A percentile compares a stretch with the other conserved stretches of the same genome.
Conservation (phyloP, 2,113 vertebrate species). For the Scatophagus argus region DNA sequence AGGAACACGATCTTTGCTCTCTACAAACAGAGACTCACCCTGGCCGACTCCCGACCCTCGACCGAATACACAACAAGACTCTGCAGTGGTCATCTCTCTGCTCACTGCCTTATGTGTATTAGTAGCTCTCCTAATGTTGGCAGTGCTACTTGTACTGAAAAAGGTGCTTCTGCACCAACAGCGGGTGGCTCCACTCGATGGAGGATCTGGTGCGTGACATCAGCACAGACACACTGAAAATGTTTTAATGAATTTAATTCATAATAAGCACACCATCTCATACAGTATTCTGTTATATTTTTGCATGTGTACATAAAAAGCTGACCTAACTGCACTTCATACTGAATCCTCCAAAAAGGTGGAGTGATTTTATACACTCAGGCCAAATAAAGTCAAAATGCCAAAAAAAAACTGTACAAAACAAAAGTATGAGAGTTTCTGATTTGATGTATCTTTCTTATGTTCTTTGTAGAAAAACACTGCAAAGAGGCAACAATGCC, state of each 20-base stretch:
- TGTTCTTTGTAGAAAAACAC: neutral
- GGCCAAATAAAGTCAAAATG: slow-evolving; percentile 50
- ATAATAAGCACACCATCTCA: slow-evolving; percentile 12
- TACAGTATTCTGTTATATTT: slow-evolving; percentile 8
- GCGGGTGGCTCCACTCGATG: slow-evolving; percentile 77
- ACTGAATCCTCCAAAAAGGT: slow-evolving; percentile 4
- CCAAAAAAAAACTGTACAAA: slow-evolving; percentile 45
- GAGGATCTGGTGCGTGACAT: slow-evolving; percentile 49
- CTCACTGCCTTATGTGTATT: slow-evolving; percentile 76
- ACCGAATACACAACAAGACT: slow-evolving; percentile 5
- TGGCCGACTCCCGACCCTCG: slow-evolving; percentile 39
- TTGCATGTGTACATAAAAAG: slow-evolving; percentile 27
- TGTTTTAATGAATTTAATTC: slow-evolving; percentile 24
- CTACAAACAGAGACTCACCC: slow-evolving; percentile 54
- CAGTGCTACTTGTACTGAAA: slow-evolving; percentile 74
- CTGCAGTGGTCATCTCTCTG: slow-evolving; percentile 64
- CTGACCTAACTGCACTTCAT: slow-evolving; percentile 13
- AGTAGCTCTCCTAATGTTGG: slow-evolving; percentile 70
- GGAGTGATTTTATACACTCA: slow-evolving; percentile 17
- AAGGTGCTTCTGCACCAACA: slow-evolving; percentile 68
- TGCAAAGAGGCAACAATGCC: neutral
- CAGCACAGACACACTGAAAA: slow-evolving; percentile 5
- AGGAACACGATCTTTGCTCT: slow-evolving; percentile 31
- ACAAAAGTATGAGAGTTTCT: neutral
- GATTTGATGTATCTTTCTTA: neutral